phyloP scores from a whole-genome alignment of 2,797 vertebrate genomes.

The Nannoperca australis region DNA sequence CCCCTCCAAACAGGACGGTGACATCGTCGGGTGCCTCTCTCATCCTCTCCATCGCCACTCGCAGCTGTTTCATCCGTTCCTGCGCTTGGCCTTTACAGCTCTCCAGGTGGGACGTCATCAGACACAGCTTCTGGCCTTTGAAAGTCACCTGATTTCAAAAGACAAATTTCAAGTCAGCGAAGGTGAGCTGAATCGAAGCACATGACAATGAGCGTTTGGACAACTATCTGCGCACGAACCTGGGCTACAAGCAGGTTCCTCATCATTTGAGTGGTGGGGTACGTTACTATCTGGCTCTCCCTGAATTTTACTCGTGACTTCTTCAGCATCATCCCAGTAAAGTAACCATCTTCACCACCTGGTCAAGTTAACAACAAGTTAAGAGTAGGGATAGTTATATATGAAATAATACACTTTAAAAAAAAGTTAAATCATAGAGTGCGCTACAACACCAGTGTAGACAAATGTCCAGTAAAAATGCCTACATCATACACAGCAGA shows the following conservation, averaged over 20 bases:
- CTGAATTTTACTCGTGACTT: constrained; percentile 90
- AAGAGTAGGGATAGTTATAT: not conserved
- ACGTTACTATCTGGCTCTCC: constrained; percentile 88
- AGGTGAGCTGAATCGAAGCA: not conserved
- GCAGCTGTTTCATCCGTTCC: constrained; percentile 92
- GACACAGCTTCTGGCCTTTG: constrained; percentile 87
- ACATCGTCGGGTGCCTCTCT: constrained; percentile 84
- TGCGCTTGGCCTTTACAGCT: constrained; percentile 90
- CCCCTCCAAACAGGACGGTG: constrained; percentile 94
- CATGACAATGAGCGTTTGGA: not conserved
- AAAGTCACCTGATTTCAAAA: constrained; percentile 84
- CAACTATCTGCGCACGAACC: constrained; percentile 79
- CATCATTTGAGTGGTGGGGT: constrained; percentile 92
- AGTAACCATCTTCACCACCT: constrained; percentile 92
- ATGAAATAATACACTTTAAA: no score
- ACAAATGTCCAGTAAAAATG: not conserved
- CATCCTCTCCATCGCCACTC: constrained; percentile 86
- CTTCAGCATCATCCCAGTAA: constrained; percentile 94
- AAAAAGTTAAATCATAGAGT: no score
- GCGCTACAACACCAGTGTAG: no score
- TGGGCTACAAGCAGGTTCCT: constrained; percentile 93
- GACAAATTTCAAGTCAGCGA: rapidly evolving
- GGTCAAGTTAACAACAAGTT: constrained; percentile 19
- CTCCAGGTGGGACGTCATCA: constrained; percentile 98
- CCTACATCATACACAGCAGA: not conserved